Base-by-base conservation (phyloP, 2,888 invertebrate genomes). In the Chalcis sispes region DNA sequence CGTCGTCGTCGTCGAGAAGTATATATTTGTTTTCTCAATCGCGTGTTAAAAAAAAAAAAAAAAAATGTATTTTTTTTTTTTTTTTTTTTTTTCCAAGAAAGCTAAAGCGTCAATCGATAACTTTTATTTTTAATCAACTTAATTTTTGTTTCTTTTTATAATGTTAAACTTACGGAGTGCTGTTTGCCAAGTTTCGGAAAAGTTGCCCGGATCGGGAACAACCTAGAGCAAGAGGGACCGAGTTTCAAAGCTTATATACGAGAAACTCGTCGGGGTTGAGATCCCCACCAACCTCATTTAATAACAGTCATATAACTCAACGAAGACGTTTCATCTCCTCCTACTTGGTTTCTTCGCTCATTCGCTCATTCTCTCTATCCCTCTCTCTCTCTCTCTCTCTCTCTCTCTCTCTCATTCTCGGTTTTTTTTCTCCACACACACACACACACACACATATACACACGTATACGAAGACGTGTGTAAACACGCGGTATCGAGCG, bases 151-250 rank as follows among this genome's bases (percentile, higher is more conserved):
- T n/a, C n/a, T n/a, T n/a, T n/a, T n/a, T n/a, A n/a, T n/a, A n/a
- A 36, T 36, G 36, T 7, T 40, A 69, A 70, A 87, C 87, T 87
- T 87, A 87, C 87, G 75, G 79, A 81, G 82, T 84, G 79, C 79
- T 78, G 81, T 77, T 81, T 84, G 86, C 85, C 86, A 87, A 87
- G 85, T 82, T 86, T 85, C 80, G 82, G 72, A 84, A 85, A n/a
- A 86, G 86, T 86, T 85, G 84, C 86, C 87, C 87, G 81, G 81
- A 81, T 80, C 83, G 87, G 87, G 86, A 87, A 85, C 86, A 87
- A 87, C 86, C 85, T 81, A 86, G 82, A 82, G 77, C 80, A 81
- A 64, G 78, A 75, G 79, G 77, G 64, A 81, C 79, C 80, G 81
- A 82, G 80, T 79, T 81, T 75, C 80, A 82, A 84, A 82, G 84